Percentiles rank a stretch among this genome's conserved stretches.
Conservation (phyloP, 2,113 vertebrate genomes). For the Cololabis saira region DNA sequence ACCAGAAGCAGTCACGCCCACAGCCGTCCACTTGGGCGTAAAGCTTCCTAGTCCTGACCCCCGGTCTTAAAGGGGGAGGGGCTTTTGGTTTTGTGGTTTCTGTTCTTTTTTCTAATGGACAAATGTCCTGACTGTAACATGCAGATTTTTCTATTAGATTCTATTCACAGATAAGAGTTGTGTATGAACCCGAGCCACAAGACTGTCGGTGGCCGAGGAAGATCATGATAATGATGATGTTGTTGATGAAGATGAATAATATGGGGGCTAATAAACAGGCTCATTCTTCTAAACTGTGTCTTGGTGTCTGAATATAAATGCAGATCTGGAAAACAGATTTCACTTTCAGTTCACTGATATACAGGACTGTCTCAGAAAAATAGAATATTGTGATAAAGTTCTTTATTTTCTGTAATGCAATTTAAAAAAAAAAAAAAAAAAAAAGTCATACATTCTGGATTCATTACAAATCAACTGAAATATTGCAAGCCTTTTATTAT, state of each 20-base stretch:
- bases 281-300: slow-evolving; percentile 66
- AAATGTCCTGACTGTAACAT: slow-evolving; percentile 69
- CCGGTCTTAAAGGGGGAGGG: slow-evolving; percentile 19
- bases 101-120: slow-evolving; percentile 75
- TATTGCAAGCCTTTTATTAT: no score
- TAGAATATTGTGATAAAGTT: no score
- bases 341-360: no score
- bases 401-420: no score
- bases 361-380: no score
- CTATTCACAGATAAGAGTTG: slow-evolving; percentile 68
- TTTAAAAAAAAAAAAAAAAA: no score
- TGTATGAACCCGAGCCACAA: slow-evolving; percentile 67
- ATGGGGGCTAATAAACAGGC: slow-evolving; percentile 78
- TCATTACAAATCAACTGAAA: no score
- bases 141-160: slow-evolving; percentile 78
- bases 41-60: slow-evolving; percentile 30
- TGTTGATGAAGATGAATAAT: slow-evolving; percentile 58
- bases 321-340: no score
- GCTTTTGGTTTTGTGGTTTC: slow-evolving; percentile 62
- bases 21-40: slow-evolving; percentile 5
- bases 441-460: no score
- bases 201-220: slow-evolving; percentile 63
- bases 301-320: slow-evolving; percentile 8
- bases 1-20: slow-evolving; percentile 1
- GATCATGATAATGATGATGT: slow-evolving; percentile 54